Percentiles rank a stretch among this genome's conserved stretches.
Evolutionary conservation across 2,113 vertebrate genomes (phyloP).

Genomic region (Neoarius graeffei): DNA sequence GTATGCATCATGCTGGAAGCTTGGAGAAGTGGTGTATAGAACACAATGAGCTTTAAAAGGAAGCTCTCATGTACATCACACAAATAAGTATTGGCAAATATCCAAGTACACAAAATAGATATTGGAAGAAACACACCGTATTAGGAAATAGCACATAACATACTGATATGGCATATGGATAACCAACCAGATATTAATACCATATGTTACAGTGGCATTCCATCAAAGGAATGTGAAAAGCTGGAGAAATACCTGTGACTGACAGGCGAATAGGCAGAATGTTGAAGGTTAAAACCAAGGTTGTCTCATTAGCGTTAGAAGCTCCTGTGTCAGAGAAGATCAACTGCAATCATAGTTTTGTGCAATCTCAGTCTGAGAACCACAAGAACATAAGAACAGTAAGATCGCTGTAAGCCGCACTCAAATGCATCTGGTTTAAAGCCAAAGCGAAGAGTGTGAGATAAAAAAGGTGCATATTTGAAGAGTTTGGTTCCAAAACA

Average conservation of each 20-base stretch:
- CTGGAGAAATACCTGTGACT: neutral
- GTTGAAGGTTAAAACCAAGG: neutral
- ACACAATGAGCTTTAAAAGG: neutral
- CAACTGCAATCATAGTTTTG: neutral
- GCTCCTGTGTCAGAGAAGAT: neutral
- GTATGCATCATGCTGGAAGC: neutral
- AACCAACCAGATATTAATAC: neutral
- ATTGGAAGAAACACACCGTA: neutral
- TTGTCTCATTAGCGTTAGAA: neutral
- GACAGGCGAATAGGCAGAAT: neutral
- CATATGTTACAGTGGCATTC: neutral
- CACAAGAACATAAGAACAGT: neutral
- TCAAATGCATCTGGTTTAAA: neutral
- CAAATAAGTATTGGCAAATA: neutral
- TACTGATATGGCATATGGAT: neutral
- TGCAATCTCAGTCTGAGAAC: neutral
- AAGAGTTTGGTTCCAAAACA: too few relatives aligned
- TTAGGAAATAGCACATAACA: neutral
- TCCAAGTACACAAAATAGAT: neutral
- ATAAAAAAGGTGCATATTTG: neutral
- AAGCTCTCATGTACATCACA: neutral
- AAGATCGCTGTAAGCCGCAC: neutral
- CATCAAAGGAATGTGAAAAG: neutral
- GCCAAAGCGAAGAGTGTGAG: neutral
- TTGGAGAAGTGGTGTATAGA: neutral